Base-by-base conservation (phyloP, 1,140 invertebrate genomes). In the Anthonomus grandis region DNA sequence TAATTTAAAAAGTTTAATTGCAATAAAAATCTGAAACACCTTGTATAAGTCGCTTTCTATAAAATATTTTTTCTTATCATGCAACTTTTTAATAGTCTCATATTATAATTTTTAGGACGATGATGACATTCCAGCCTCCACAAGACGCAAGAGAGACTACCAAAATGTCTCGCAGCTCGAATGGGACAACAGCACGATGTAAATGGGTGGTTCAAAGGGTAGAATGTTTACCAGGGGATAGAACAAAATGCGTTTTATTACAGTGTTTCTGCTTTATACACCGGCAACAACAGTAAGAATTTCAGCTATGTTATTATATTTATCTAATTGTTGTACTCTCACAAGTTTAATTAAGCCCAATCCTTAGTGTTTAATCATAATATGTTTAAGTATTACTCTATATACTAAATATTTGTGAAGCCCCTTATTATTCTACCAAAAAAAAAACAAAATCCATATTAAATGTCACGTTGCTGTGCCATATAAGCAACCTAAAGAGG, bases 101-200 rank as follows among this genome's bases (percentile, higher is more conserved):
- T n/a, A n/a, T n/a, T n/a, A n/a, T n/a, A n/a, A n/a, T 6, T 57
- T 48, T 49, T 50, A 58, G 56, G 56, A 87, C 46, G 86, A 87
- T 50, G 86, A 86, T 70, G 85, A 86, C 68, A 78, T 83, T 52
- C 62, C 64, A 15, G 41, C 62, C 38, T 47, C 73, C 57, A 76
- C 76, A 42, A 75, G 78, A 70, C 60, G 75, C 41, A 79, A 79
- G 57, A 72, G 76, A 62, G 82, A 83, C 61, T 84, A 84, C 70
- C 78, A 82, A 60, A 83, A 85, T 72, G 81, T 85, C 62, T 83
- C 81, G 69, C 83, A 85, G 70, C 74, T 85, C 46, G 83, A 85
- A 73, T 85, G 83, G 83, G 83, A 85, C 70, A 82, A 84, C 75
- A 81, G 81, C 71, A 85, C 81, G 51, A 84, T 84, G 80, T 83